phyloP scores from a whole-genome alignment of 2,113 vertebrate genomes.

The Salvelinus alpinus region DNA sequence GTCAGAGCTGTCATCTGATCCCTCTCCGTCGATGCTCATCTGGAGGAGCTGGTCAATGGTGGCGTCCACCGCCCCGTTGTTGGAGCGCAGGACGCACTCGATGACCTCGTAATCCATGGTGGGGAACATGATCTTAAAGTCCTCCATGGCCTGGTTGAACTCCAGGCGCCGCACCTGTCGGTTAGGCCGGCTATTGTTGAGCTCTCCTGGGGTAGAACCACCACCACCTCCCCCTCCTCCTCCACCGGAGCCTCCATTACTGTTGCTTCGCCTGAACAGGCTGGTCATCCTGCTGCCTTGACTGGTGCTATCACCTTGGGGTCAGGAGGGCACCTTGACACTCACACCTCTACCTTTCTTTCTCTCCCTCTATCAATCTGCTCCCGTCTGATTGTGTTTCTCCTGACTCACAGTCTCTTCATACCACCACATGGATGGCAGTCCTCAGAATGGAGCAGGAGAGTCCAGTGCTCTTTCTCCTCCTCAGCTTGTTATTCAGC shows the following conservation, averaged over 20 bases:
- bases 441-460: slow-evolving; percentile 25
- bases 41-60: slow-evolving; percentile 97
- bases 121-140: slow-evolving; percentile 98
- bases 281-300: slow-evolving; percentile 83
- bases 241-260: slow-evolving; percentile 64
- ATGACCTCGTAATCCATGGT: slow-evolving; percentile 98
- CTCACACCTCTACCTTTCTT: slow-evolving; percentile 9
- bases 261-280: slow-evolving; percentile 89
- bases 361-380: slow-evolving; percentile 10
- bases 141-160: slow-evolving; percentile 99
- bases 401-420: slow-evolving; percentile 56
- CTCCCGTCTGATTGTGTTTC: slow-evolving; percentile 22
- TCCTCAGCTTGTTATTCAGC: slow-evolving; percentile 42
- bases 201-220: slow-evolving; percentile 73
- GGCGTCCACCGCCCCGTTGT: slow-evolving; percentile 94
- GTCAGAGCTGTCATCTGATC: slow-evolving; percentile 91
- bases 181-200: slow-evolving; percentile 88
- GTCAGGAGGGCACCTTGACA: slow-evolving; percentile 33
- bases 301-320: slow-evolving; percentile 34
- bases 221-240: slow-evolving; percentile 44
- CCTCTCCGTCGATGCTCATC: slow-evolving; percentile 91
- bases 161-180: slow-evolving; percentile 91
- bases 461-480: slow-evolving; percentile 19
- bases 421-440: slow-evolving; percentile 21
- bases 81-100: slow-evolving; percentile 93